Conservation (phyloP, 1,140 invertebrate species). For the Dolichoris vasculosae region DNA sequence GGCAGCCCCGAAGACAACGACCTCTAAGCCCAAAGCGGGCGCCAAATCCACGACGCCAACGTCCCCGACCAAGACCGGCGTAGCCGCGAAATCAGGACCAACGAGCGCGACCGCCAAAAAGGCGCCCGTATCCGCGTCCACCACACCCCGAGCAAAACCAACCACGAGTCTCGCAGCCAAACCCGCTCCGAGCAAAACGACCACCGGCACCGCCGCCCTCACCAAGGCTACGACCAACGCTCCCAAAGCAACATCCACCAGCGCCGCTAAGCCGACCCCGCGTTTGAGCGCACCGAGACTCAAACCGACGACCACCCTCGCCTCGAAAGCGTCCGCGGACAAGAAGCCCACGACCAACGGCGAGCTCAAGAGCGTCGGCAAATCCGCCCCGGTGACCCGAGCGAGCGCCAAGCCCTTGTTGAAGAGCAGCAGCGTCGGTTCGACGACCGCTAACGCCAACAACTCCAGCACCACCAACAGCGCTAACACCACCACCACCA, state of each 20-base stretch:
- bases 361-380: slow-evolving; percentile 70
- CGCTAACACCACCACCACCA: background rate
- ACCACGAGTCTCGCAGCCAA: slow-evolving; percentile 38
- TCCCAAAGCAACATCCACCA: slow-evolving; percentile 46
- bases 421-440: slow-evolving; percentile 18
- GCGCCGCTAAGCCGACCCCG: slow-evolving; percentile 51
- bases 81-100: slow-evolving; percentile 55
- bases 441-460: background rate
- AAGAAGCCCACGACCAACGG: slow-evolving; percentile 71
- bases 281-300: slow-evolving; percentile 44
- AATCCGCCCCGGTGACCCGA: slow-evolving; percentile 27
- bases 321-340: slow-evolving; percentile 60
- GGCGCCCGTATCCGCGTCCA: slow-evolving; percentile 28
- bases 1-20: slow-evolving; percentile 52
- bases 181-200: slow-evolving; percentile 53
- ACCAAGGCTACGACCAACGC: slow-evolving; percentile 56
- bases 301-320: slow-evolving; percentile 47
- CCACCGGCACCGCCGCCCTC: slow-evolving; percentile 16
- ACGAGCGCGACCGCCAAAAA: slow-evolving; percentile 54
- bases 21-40: slow-evolving; percentile 57
- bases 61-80: slow-evolving; percentile 64
- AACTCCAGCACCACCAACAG: background rate
- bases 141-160: slow-evolving; percentile 51
- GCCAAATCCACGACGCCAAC: slow-evolving; percentile 66
- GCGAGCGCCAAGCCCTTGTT: background rate